Base-by-base conservation (phyloP, 2,888 invertebrate species). In the Spodoptera picta region DNA sequence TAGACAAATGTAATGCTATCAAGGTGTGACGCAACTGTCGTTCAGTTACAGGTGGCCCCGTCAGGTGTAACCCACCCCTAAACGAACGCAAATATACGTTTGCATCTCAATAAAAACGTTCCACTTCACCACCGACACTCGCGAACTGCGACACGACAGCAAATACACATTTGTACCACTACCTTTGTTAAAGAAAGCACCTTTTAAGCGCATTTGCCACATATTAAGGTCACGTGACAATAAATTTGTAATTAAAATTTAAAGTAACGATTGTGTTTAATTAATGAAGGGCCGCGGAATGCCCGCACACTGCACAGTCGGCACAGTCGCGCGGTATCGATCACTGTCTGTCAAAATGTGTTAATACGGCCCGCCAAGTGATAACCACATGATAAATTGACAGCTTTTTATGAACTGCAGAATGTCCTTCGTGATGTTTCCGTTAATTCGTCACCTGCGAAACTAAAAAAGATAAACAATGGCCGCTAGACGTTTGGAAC, bases 11-110 rank as follows among this genome's bases (percentile, higher is more conserved):
- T 64, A 73, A 66, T 71, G 44, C 60, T 69, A 60, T 81, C 85
- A 90, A 92, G 89, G 91, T 90, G 90, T 90, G 86, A 89, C 85
- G 83, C 91, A 91, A 91, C 90, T 90, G 89, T 84, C 87, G 77
- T 68, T 68, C 71, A 63, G 62, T 55, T 89, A 89, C 90, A 90
- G 91, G 90, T 91, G 91, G 86, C 73, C 76, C 52, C 66, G 87
- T 90, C 92, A 91, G 90, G 91, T 92, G 90, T 78, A 78, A 70
- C 64, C 77, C 69, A 83, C 84, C 90, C 88, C 88, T 86, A 87
- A 83, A 77, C 69, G 73, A 69, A 61, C 62, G 69, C 75, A 78
- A 75, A 78, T 36, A 55, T 68, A 54, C 46, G 41, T 56, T 53
- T 65, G 51, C 57, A 62, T 44, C 50, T 60, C 49, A 45, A 11